These are phyloP conservation scores for Notocelia uddmanniana DNA, from an alignment of 2,888 invertebrate species.

Conservation along the genomic window DNA sequence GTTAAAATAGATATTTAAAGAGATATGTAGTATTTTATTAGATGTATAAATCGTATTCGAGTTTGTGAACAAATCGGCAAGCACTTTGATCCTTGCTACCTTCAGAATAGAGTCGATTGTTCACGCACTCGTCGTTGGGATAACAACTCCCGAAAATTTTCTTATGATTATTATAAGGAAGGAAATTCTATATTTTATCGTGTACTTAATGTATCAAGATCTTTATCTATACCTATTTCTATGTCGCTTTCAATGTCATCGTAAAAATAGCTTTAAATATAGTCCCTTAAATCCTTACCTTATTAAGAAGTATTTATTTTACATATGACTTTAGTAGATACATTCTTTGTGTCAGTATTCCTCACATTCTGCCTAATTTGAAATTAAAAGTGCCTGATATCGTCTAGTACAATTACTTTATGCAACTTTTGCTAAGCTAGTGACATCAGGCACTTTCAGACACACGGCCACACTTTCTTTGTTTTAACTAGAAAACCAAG, in stretches of 20 bases:
- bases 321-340: slow-evolving; percentile 1
- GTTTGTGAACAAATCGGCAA: slow-evolving; percentile 39
- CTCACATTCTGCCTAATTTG: too few species aligned
- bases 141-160: slow-evolving; percentile 69
- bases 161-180: slow-evolving; percentile 84
- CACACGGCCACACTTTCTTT: background rate
- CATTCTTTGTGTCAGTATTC: too few species aligned
- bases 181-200: slow-evolving; percentile 76
- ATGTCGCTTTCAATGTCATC: slow-evolving; percentile 82
- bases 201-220: slow-evolving; percentile 70
- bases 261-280: slow-evolving; percentile 57
- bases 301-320: slow-evolving; percentile 22
- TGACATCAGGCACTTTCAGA: background rate
- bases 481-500: background rate
- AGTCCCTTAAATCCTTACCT: slow-evolving; percentile 38
- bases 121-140: slow-evolving; percentile 57
- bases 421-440: background rate
- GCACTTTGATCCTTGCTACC: slow-evolving; percentile 3
- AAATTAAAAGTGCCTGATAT: too few species aligned
- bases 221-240: slow-evolving; percentile 74
- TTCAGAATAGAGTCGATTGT: slow-evolving; percentile 51
- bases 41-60: slow-evolving; percentile 38
- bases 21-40: slow-evolving; percentile 46
- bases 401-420: background rate
- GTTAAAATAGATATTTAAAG: slow-evolving; percentile 43